phyloP scores from a whole-genome alignment of 2,113 vertebrate species.

The Pseudorectes ferrugineus region DNA sequence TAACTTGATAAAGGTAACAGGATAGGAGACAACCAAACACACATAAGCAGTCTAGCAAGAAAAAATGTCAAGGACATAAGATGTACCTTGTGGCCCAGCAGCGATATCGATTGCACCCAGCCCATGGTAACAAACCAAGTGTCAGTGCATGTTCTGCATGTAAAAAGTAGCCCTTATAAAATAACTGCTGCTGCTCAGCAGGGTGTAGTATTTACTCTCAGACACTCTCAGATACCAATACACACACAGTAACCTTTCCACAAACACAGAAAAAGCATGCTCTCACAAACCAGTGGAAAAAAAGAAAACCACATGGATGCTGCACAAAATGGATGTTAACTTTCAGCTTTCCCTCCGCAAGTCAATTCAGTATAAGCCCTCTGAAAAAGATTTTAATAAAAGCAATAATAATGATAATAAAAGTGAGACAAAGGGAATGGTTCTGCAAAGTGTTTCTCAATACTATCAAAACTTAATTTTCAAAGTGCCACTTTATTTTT shows the following conservation, averaged over 20 bases:
- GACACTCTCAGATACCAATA: background rate
- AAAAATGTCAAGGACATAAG: background rate
- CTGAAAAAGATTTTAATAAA: background rate
- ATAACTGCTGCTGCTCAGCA: background rate
- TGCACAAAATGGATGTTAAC: background rate
- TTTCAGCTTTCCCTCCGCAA: background rate
- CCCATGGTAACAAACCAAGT: background rate
- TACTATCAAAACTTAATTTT: background rate
- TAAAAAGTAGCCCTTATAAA: background rate
- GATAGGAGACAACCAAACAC: background rate
- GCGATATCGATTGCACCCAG: background rate
- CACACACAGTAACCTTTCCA: background rate
- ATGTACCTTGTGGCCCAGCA: background rate
- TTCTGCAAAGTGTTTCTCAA: conserved; percentile 2
- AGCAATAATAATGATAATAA: background rate
- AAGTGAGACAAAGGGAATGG: background rate
- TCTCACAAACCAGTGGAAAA: background rate
- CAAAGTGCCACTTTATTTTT: background rate
- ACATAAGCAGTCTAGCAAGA: background rate
- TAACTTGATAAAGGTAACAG: background rate
- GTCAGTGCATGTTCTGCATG: background rate
- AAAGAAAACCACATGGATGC: background rate
- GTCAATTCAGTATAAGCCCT: background rate
- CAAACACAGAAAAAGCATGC: background rate
- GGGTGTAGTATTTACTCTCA: background rate